These are phyloP conservation scores for Melanocharis versteri DNA, from an alignment of 2,113 vertebrate species.

Conservation along the genomic window DNA sequence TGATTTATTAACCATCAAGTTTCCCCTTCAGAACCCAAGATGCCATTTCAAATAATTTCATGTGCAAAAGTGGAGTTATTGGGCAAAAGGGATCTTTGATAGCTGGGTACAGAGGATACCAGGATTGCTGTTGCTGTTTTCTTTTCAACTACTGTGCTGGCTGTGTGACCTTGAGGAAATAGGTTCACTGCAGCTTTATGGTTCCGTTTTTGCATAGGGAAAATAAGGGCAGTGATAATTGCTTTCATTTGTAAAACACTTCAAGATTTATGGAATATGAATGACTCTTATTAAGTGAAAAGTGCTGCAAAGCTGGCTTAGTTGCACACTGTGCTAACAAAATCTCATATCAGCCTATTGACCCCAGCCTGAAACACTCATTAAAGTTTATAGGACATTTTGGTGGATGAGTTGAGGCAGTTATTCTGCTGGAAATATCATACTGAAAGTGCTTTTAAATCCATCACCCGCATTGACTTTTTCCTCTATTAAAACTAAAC, in stretches of 20 bases:
- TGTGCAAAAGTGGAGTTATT: background rate
- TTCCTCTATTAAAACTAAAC: background rate
- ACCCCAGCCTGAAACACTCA: constrained; percentile 4
- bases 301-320: constrained; percentile 19
- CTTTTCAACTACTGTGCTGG: background rate
- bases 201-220: background rate
- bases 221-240: constrained; percentile 32
- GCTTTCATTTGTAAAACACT: constrained; percentile 32
- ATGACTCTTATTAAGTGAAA: constrained; percentile 5
- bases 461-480: background rate
- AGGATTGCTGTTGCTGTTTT: background rate
- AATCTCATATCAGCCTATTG: background rate
- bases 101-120: background rate
- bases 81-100: background rate
- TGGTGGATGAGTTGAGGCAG: background rate
- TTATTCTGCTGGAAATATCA: background rate
- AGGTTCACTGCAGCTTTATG: background rate
- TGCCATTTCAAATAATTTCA: background rate
- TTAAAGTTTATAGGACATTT: constrained; percentile 39
- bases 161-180: background rate
- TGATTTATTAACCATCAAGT: background rate
- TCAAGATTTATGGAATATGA: constrained; percentile 14
- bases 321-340: background rate
- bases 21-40: background rate
- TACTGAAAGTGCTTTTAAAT: background rate